Evolutionary conservation across 1,140 invertebrate species (phyloP), one percentile per base, ranked within the genome.

Genomic region (Zophobas atratus): DNA sequence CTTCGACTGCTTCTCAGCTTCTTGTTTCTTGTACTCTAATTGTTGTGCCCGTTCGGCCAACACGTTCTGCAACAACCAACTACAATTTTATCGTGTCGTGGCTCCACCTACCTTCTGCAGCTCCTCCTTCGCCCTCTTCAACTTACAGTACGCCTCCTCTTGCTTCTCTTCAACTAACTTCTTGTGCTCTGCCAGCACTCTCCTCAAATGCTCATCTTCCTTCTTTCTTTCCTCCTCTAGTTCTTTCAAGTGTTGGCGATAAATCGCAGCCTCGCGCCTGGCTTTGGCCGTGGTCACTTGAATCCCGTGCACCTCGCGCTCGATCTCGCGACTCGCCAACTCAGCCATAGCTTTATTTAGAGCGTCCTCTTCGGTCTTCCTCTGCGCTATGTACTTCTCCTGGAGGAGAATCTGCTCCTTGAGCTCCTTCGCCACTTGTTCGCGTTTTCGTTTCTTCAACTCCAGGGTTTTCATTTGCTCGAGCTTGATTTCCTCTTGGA

Each of bases 191-290:
- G 80, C 79, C 49, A 86, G 56, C 1, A 84, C 5, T 56, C 74
- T 70, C 5, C 74, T 63, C 1, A 85, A 75, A 60, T 83, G 71
- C 38, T 77, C 57, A 41, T 85, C 84, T 73, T 86, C 85, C n/a
- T 79, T 36, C 75, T 82, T 77, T 32, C 80, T 60, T 75, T 81
- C 41, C 32, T 79, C 39, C 51, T 83, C 80, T 5, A 86, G 46
- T 72, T 86, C 78, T 60, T 77, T 74, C 38, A 86, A 74, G 73
- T 85, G 80, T 75, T 84, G 77, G 60, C 75, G 79, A 57, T 86
- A 85, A 33, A 81, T 70, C 0, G 67, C 77, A 32, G 81, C 82
- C 75, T 86, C 85, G 38, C 76, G 55, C 70, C 67, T 82, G 1
- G 80, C 77, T 60, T 78, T 60, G 1, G 38, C 32, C 34, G 79